phyloP scores from a whole-genome alignment of 2,113 vertebrate species.

The Theristicus caerulescens region DNA sequence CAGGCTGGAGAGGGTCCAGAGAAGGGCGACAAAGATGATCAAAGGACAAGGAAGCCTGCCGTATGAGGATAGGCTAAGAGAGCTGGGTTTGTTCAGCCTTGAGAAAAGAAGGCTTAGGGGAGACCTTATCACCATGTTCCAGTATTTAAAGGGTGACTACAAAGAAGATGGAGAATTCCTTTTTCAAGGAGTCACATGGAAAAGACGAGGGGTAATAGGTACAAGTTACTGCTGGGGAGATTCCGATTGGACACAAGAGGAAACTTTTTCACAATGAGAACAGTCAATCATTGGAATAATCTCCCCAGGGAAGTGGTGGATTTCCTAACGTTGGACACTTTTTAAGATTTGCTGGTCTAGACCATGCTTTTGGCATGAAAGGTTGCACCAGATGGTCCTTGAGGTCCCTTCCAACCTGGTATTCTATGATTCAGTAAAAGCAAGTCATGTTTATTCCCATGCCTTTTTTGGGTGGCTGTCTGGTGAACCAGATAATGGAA shows the following conservation, averaged over 20 bases:
- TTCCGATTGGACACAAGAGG: not conserved
- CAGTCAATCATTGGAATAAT: not conserved
- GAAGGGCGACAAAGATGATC: not conserved
- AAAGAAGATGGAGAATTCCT: not conserved
- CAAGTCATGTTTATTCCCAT: not conserved
- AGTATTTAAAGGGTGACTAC: not conserved
- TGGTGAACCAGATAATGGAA: constrained; percentile 20
- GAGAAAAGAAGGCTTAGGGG: not conserved
- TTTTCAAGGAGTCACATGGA: not conserved
- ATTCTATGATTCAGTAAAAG: not conserved
- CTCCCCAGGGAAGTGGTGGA: not conserved
- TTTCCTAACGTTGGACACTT: not conserved
- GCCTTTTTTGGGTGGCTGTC: not conserved
- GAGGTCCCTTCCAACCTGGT: not conserved
- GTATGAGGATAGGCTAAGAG: not conserved
- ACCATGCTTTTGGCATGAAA: not conserved
- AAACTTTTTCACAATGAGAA: not conserved
- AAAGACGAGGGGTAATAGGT: not conserved
- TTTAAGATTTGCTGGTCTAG: not conserved
- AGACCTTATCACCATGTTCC: not conserved
- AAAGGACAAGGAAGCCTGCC: not conserved
- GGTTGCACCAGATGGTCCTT: not conserved
- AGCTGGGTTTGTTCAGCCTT: not conserved
- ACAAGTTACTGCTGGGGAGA: not conserved
- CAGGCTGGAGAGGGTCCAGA: not conserved